Conservation (phyloP, 2,888 invertebrate species). For the Eucera pruinosa region DNA sequence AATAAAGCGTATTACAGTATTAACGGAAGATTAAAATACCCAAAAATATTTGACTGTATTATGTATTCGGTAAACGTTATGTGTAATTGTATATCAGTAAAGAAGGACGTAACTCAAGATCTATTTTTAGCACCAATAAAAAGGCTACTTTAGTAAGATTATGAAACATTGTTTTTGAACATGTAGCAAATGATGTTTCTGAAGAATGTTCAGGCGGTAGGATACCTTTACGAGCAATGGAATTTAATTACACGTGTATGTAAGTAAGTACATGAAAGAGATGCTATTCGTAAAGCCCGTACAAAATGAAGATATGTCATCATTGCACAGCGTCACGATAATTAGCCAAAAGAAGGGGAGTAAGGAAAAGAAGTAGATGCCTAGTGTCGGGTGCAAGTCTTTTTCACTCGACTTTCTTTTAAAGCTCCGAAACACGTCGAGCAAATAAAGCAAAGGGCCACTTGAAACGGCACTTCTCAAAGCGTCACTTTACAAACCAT, state of each 20-base stretch:
- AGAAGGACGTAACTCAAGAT: too few relatives aligned
- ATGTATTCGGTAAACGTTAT: too few relatives aligned
- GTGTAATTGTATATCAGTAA: too few relatives aligned
- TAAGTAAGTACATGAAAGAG: background rate
- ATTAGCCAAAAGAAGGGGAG: background rate
- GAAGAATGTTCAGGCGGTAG: too few relatives aligned
- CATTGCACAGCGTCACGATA: conserved; percentile 17
- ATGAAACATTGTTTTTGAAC: too few relatives aligned
- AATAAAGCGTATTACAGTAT: background rate
- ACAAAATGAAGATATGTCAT: background rate
- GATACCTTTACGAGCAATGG: too few relatives aligned
- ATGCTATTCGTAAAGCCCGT: background rate
- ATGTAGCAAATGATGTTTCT: too few relatives aligned
- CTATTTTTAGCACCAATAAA: too few relatives aligned
- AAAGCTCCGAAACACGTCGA: conserved; percentile 24
- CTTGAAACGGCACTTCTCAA: conserved; percentile 45
- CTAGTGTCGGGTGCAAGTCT: background rate
- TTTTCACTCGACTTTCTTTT: conserved; percentile 4
- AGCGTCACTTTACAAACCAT: conserved; percentile 48
- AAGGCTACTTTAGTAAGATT: too few relatives aligned
- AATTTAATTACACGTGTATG: too few relatives aligned
- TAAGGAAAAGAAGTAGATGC: background rate
- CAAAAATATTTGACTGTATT: too few relatives aligned
- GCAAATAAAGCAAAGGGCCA: conserved; percentile 25
- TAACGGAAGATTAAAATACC: background rate